These are phyloP conservation scores for Oxytorus armatus DNA, from an alignment of 2,888 invertebrate genomes.

Conservation along the genomic window DNA sequence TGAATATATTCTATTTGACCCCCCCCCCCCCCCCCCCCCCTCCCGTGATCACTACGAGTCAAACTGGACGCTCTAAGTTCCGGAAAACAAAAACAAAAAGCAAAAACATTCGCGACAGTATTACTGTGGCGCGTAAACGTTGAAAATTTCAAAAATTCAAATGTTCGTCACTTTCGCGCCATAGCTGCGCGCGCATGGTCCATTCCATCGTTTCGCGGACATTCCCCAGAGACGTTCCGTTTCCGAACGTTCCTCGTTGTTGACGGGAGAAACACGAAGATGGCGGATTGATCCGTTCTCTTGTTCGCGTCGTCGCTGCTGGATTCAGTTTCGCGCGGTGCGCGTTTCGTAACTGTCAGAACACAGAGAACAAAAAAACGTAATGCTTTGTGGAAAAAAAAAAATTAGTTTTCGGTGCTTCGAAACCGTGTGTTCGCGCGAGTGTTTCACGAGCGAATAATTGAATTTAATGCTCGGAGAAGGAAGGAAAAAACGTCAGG, in stretches of 20 bases:
- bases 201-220: conserved; percentile 55
- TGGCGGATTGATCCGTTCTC: conserved; percentile 75
- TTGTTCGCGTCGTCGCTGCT: conserved; percentile 49
- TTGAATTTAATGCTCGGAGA: not conserved
- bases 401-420: conserved; percentile 25
- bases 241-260: conserved; percentile 55
- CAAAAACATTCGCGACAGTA: not conserved
- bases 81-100: not conserved
- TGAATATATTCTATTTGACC: too few species aligned
- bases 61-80: too few species aligned
- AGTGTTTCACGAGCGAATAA: conserved; percentile 19
- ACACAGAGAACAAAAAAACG: not conserved
- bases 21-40: too few species aligned
- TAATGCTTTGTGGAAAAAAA: not conserved
- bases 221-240: conserved; percentile 18
- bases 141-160: conserved; percentile 10
- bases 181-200: conserved; percentile 28
- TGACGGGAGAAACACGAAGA: conserved; percentile 62
- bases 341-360: conserved; percentile 42
- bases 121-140: not conserved
- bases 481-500: conserved; percentile 3
- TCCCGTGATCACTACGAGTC: too few species aligned
- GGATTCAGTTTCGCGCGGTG: conserved; percentile 55
- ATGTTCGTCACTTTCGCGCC: conserved; percentile 48
- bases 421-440: conserved; percentile 1